phyloP scores from a whole-genome alignment of 2,113 vertebrate genomes.

The Podarcis raffonei region DNA sequence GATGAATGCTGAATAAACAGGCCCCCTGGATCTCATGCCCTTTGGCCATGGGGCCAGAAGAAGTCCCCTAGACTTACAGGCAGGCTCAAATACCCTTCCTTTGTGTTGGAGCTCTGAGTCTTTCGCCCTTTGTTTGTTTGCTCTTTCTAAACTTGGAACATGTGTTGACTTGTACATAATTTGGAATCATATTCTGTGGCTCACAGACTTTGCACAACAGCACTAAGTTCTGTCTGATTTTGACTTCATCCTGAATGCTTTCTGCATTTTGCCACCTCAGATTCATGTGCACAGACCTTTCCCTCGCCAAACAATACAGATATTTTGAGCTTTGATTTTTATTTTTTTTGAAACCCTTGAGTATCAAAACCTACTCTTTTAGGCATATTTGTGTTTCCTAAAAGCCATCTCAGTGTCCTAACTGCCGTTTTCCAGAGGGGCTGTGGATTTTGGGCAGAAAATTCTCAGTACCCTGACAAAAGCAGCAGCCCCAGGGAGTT shows the following conservation, averaged over 20 bases:
- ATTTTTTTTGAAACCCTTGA: background rate
- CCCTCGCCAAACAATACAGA: background rate
- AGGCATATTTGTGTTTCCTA: background rate
- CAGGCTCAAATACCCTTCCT: background rate
- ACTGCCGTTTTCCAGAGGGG: background rate
- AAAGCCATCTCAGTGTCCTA: background rate
- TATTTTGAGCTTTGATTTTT: background rate
- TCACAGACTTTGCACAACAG: background rate
- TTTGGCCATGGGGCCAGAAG: too few relatives aligned
- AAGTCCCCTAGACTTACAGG: too few relatives aligned
- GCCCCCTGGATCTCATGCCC: too few relatives aligned
- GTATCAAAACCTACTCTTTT: background rate
- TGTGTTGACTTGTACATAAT: background rate
- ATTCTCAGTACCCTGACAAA: background rate
- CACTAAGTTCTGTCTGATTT: background rate
- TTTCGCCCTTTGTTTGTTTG: background rate
- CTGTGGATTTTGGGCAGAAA: too few relatives aligned
- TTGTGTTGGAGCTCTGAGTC: background rate
- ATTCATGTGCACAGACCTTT: background rate
- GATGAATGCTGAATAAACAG: too few relatives aligned
- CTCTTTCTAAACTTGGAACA: background rate
- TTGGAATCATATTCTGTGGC: background rate
- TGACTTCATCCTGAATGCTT: background rate
- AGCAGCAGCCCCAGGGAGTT: background rate
- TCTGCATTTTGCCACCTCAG: background rate